Base-by-base conservation (phyloP, 2,888 invertebrate species). In the Litoditis marina region DNA sequence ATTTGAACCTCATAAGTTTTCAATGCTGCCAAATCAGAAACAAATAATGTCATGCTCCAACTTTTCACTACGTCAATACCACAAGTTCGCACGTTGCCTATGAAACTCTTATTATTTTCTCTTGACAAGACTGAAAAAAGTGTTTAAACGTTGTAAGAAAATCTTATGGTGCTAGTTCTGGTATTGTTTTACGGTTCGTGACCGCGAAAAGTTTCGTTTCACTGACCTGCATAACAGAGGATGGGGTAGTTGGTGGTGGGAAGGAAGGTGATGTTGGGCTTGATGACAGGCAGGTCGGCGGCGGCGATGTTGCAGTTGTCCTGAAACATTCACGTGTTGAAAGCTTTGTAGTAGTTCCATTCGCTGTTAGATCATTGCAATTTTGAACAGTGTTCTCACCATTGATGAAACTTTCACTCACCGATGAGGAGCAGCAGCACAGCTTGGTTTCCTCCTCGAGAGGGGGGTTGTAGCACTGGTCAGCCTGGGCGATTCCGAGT, bases 221-320 rank as follows among this genome's bases (percentile, higher is more conserved):
- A n/a, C n/a, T n/a, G n/a, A 47, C 53, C 65, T 63, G 63, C 65
- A 50, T 70, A 70, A 44, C 69, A 69, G 58, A 72, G 69, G 39
- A 68, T 66, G 46, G 72, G 72, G 57, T 69, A 72, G 50, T 69
- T 69, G 55, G 58, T 65, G 42, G 72, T 72, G 8, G 69, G 67
- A 39, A 72, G 64, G 51, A 52, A 58, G 39, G 66, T 58, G 25
- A 53, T 59, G 60, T 69, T 66, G 44, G 65, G 52, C 13, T 52
- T 55, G 55, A 72, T 68, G 50, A 54, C 42, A n/a, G 58, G 54
- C 22, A 50, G 49, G 56, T 69, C 66, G 13, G 34, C 30, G 16
- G 46, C 28, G 27, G n/a, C 47, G 55, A 71, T 67, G 54, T 73
- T 73, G 52, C 73, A 71, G 66, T 73, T 73, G 63, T 73, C 60